phyloP scores from a whole-genome alignment of 2,888 invertebrate species.

The Plebejus melissa region DNA sequence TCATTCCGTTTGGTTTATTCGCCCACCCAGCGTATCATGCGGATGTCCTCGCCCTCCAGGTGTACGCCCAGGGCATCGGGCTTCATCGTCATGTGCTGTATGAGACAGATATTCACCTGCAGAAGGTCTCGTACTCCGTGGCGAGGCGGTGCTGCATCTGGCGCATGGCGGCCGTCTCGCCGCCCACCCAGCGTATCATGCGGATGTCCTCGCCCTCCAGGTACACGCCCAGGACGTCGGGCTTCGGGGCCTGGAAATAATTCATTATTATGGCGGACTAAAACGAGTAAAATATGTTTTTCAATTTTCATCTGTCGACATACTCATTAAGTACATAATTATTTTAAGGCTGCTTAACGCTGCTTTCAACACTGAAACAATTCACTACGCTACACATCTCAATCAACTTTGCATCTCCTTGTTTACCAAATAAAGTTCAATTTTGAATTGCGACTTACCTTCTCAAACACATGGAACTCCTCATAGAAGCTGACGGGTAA shows the following conservation, averaged over 20 bases:
- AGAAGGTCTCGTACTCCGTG: constrained; percentile 75
- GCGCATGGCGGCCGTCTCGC: constrained; percentile 81
- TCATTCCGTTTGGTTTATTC: constrained; percentile 42
- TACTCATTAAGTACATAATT: no score
- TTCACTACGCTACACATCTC: no score
- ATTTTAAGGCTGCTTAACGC: no score
- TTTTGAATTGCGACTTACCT: constrained; percentile 42
- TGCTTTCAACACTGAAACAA: no score
- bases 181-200: constrained; percentile 81
- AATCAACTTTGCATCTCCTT: no score
- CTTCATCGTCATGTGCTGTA: constrained; percentile 48
- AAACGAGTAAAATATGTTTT: no score
- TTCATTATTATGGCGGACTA: background rate
- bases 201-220: constrained; percentile 70
- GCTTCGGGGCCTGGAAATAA: constrained; percentile 66
- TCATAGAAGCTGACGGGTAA: constrained; percentile 63
- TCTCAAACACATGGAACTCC: constrained; percentile 70
- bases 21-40: constrained; percentile 81
- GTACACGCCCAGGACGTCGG: constrained; percentile 77
- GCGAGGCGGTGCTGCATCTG: constrained; percentile 78
- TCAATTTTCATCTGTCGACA: no score
- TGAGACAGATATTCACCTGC: constrained; percentile 47
- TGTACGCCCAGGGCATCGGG: constrained; percentile 61
- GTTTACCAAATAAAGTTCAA: no score
- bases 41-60: constrained; percentile 68